Evolutionary conservation across 2,113 vertebrate genomes (phyloP).

Genomic region (Glareola pratincola): DNA sequence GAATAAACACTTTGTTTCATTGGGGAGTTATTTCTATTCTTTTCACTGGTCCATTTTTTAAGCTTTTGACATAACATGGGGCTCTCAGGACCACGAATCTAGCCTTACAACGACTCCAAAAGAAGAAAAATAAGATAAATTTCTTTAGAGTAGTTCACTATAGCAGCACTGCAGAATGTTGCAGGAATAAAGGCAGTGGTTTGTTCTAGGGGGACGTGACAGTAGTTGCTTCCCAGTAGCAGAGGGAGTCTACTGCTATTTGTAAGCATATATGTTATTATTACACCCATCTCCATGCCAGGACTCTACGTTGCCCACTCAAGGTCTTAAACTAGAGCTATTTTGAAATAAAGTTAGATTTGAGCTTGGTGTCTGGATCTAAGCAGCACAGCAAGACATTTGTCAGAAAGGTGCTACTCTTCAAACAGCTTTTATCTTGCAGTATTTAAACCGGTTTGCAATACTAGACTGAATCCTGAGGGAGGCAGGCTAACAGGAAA

Average conservation of each 20-base stretch:
- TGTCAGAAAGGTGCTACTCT: not conserved
- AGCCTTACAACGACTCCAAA: not conserved
- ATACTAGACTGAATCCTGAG: not conserved
- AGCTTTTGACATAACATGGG: not conserved
- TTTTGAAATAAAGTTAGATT: not conserved
- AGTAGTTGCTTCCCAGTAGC: not conserved
- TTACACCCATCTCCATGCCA: not conserved
- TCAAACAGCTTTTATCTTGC: not conserved
- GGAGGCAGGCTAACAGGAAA: not conserved
- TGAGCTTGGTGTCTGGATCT: not conserved
- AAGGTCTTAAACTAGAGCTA: not conserved
- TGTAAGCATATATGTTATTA: not conserved
- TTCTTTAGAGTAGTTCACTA: not conserved
- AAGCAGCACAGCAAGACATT: not conserved
- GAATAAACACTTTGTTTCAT: not conserved
- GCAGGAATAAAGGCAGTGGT: not conserved
- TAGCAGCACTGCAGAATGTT: not conserved
- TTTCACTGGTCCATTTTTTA: not conserved
- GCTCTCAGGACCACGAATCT: not conserved
- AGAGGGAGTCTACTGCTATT: not conserved
- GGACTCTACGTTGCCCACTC: not conserved
- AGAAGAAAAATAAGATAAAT: not conserved
- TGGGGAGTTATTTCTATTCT: not conserved
- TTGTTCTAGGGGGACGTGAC: not conserved
- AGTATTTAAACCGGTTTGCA: not conserved